Conservation (phyloP, 2,888 invertebrate species). For the Lysandra bellargus region DNA sequence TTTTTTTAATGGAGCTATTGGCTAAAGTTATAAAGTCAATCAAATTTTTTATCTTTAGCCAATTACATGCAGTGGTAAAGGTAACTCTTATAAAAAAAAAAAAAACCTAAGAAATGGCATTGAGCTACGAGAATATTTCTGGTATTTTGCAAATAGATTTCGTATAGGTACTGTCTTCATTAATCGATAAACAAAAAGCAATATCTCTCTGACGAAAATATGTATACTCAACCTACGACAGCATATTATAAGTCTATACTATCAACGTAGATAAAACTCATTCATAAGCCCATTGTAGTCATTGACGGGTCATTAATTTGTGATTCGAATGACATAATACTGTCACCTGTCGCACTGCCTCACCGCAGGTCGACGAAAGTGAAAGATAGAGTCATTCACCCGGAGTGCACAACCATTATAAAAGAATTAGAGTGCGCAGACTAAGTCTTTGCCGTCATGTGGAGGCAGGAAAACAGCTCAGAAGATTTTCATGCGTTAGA, state of each 20-base stretch:
- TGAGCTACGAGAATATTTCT: too few species aligned
- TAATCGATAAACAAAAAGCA: too few species aligned
- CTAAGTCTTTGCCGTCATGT: constrained; percentile 10
- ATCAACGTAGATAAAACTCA: background rate
- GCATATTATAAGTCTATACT: background rate
- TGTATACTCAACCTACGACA: too few species aligned
- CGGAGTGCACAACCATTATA: constrained; percentile 38
- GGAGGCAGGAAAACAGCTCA: too few species aligned
- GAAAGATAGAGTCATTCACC: constrained; percentile 64
- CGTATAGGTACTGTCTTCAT: too few species aligned
- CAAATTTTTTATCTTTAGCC: too few species aligned
- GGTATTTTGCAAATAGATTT: background rate
- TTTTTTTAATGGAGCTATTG: too few species aligned
- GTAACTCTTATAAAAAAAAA: too few species aligned
- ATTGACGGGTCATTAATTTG: constrained; percentile 6
- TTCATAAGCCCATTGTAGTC: background rate
- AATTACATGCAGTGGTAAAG: too few species aligned
- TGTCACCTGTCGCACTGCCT: constrained; percentile 55
- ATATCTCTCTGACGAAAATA: background rate
- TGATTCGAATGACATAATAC: constrained; percentile 36
- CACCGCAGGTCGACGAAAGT: constrained; percentile 61
- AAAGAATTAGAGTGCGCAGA: background rate
- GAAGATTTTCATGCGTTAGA: background rate
- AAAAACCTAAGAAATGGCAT: too few species aligned
- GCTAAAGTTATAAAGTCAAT: too few species aligned